Percentiles rank a stretch among this genome's conserved stretches.
These are phyloP conservation scores for Heterochromis multidens DNA, from an alignment of 2,113 vertebrate genomes.

Conservation along the genomic window DNA sequence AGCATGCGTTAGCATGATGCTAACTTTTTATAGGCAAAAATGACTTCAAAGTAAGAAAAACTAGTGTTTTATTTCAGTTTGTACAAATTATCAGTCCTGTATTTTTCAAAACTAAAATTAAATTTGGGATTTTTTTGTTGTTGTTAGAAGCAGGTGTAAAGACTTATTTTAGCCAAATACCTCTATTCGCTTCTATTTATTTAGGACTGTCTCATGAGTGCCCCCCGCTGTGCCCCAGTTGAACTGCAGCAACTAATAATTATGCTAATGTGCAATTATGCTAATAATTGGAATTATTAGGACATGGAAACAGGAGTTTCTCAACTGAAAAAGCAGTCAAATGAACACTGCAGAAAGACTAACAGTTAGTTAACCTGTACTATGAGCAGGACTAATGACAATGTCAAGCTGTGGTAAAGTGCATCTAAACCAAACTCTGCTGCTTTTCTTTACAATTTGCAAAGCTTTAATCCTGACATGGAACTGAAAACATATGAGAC, in stretches of 20 bases:
- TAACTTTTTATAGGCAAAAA: not conserved
- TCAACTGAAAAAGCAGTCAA: not conserved
- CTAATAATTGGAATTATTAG: too few species aligned
- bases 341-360: not conserved
- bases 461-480: not conserved
- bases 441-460: not conserved
- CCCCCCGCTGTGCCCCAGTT: not conserved
- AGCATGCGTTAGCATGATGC: not conserved
- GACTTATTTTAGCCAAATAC: not conserved
- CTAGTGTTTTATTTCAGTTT: not conserved
- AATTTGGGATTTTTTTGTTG: not conserved
- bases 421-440: not conserved
- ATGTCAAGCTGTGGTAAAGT: not conserved
- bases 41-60: not conserved
- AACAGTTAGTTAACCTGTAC: not conserved
- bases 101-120: not conserved
- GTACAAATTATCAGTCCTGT: not conserved
- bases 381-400: accelerated
- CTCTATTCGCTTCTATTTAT: not conserved
- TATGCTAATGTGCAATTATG: too few species aligned
- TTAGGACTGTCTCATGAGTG: not conserved
- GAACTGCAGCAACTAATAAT: not conserved
- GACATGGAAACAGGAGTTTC: too few species aligned
- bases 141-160: too few species aligned
- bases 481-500: not conserved